Evolutionary conservation across 2,888 invertebrate species (phyloP), one percentile per base, ranked within the genome.

Genomic region (Tenthredo notha): DNA sequence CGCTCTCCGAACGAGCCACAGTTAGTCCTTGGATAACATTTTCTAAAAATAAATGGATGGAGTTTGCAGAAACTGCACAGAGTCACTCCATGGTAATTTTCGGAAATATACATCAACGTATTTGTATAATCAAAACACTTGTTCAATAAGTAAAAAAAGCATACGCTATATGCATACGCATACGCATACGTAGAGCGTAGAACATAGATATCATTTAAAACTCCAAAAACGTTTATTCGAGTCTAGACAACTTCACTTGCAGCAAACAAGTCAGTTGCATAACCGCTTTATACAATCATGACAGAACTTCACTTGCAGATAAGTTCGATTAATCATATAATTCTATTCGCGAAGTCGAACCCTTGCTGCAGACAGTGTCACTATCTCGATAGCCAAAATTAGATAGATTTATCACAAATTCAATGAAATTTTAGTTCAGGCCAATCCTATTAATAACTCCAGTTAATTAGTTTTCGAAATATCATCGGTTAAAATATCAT

Each of bases 91-190:
- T 54, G 29, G 18, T 50, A 6, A 54, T 77, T 21, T 50, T 33
- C 74, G 43, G 2, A 43, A 21, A 74, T 18, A 12, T 25, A 77
- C 54, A n/a, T 10, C 29, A n/a, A 33, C 74, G 74, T 43, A 21
- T 74, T 74, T 47, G 47, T 74, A 43, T 40, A 47, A 74, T 25
- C 43, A 25, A 74, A 74, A 74, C 43, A 74, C 25, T 74, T 74
- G 21, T 72, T 72, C 33, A 7, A 43, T 40, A 37, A 37, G 74
- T 10, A 74, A 18, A n/a, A 37, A 33, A 33, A 33, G 33, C 33
- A 33, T 33, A 33, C 29, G 29, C 29, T 33, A n/a, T n/a, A n/a
- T n/a, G n/a, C n/a, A n/a, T n/a, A n/a, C n/a, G n/a, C n/a, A n/a
- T n/a, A n/a, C n/a, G n/a, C n/a, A n/a, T n/a, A n/a, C n/a, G n/a